Base-by-base conservation (phyloP, 1,140 invertebrate species). In the Frieseomelitta varia region DNA sequence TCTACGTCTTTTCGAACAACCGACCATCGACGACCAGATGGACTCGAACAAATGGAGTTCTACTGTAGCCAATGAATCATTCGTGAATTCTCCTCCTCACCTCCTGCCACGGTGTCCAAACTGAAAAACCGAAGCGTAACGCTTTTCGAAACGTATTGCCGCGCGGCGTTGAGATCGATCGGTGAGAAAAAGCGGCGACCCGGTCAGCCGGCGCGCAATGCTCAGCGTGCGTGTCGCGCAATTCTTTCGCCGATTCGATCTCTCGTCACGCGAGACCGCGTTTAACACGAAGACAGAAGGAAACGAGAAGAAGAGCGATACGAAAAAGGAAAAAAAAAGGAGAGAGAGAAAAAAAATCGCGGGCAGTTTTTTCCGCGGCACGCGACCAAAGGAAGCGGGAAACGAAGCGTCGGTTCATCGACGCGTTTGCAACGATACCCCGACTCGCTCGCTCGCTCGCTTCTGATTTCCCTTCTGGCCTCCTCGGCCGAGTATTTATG, bases 401-500 rank as follows among this genome's bases (percentile, higher is more conserved):
- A 67, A 53, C 21, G 65, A 53, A 34, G 24, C 61, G 4, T 53
- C 56, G 55, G 74, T 83, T 77, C 73, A 77, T 77, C 74, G 65
- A 27, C 79, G 79, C 79, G 67, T 2, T 24, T 58, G 56, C 21
- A 58, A 58, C 58, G 58, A 61, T 10, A 61, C 6, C 39, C 39
- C 39, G 39, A 30, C 39, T 47, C 39, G 39, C 39, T 47, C 14
- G 39, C 39, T 47, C 14, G 58, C 17, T n/a, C 58, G 47, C 17
- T 47, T 27, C 21, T n/a, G 17, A 27, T 21, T 19, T n/a, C 53
- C 21, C 30, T 47, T 47, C 39, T 47, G 68, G n/a, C 39, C 77
- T 73, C 56, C 19, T 39, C 55, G 15, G 30, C 27, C 55, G 15
- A 14, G 51, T 78, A 78, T 86, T 86, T 86, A 86, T 73, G 68